A percentile compares a stretch with the other conserved stretches of the same genome.
These are phyloP conservation scores for Scyliorhinus canicula DNA, from an alignment of 2,797 vertebrate genomes.

Conservation along the genomic window DNA sequence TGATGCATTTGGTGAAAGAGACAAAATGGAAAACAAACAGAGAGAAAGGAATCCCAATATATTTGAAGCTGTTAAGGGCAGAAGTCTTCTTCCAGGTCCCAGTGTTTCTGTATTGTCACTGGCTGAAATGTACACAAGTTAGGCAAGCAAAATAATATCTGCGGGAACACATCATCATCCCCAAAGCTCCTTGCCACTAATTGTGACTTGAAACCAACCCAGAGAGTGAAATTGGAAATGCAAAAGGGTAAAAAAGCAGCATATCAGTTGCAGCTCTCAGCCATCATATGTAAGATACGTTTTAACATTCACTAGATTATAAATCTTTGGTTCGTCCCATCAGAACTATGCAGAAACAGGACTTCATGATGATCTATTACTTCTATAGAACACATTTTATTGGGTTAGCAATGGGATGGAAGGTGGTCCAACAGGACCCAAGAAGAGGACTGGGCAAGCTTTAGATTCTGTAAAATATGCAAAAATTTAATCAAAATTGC, in stretches of 20 bases:
- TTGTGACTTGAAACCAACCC: neutral
- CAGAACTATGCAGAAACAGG: neutral
- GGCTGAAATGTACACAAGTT: neutral
- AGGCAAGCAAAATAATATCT: neutral
- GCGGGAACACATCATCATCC: neutral
- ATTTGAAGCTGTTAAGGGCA: too few relatives aligned
- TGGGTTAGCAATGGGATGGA: constrained; percentile 4
- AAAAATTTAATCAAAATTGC: constrained; percentile 34
- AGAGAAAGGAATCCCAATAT: neutral
- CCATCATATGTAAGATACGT: neutral
- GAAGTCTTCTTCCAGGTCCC: neutral
- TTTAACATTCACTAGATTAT: neutral
- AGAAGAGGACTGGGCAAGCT: constrained; percentile 21
- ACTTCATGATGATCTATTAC: neutral
- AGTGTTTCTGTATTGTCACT: neutral
- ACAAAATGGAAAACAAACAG: neutral
- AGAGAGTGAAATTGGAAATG: neutral
- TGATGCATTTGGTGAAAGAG: neutral
- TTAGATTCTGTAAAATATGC: constrained; percentile 27
- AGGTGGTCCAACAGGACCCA: neutral
- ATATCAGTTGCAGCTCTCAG: neutral
- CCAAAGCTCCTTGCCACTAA: neutral
- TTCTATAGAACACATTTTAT: neutral
- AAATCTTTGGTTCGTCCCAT: neutral
- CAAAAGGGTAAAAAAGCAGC: neutral